These are phyloP conservation scores for Sminthopsis crassicaudata DNA, from an alignment of 2,113 vertebrate species.

Conservation along the genomic window DNA sequence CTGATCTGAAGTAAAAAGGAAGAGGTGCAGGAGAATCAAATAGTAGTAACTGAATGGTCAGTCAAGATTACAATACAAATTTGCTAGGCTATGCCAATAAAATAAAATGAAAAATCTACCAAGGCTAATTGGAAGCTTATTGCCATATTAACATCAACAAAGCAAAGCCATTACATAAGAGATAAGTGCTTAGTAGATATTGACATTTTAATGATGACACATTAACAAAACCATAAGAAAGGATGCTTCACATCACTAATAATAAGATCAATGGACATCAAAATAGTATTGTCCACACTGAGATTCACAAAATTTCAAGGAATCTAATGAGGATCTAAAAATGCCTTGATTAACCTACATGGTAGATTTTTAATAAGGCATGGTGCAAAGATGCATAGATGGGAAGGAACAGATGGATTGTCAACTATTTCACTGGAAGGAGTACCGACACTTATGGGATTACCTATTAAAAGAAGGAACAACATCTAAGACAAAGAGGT, in stretches of 20 bases:
- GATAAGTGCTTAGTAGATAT: neutral
- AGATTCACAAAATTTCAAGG: neutral
- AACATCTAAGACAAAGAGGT: neutral
- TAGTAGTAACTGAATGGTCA: neutral
- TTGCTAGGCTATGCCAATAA: neutral
- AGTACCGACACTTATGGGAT: neutral
- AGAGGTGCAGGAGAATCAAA: neutral
- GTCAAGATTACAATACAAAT: neutral
- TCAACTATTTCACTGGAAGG: neutral
- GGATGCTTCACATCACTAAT: neutral
- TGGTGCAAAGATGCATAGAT: neutral
- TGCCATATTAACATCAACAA: neutral
- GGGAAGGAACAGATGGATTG: neutral
- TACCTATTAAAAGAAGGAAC: neutral
- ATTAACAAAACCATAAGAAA: neutral
- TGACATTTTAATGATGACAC: neutral
- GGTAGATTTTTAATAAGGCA: neutral
- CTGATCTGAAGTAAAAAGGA: too few species aligned
- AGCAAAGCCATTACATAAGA: neutral
- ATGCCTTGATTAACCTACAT: neutral
- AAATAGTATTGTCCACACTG: neutral
- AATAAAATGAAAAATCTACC: neutral
- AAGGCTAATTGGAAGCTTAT: neutral
- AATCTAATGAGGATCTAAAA: neutral
- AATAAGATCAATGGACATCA: neutral